Conservation (phyloP, 2,797 vertebrate species). For the Diceros bicornis region DNA sequence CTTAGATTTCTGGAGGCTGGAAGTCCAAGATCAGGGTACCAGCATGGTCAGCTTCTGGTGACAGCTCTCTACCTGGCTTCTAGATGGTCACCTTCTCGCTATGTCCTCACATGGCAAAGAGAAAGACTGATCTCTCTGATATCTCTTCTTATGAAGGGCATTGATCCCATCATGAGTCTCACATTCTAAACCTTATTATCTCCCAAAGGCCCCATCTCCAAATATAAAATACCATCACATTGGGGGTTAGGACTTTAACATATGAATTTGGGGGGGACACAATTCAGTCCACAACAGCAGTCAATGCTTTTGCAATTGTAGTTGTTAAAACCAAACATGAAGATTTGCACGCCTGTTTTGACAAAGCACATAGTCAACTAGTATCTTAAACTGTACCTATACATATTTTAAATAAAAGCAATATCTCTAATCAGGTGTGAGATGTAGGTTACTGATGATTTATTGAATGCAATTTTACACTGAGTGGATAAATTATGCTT, state of each 20-base stretch:
- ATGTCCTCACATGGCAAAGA: not conserved
- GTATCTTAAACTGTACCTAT: not conserved
- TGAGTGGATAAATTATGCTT: constrained; percentile 57
- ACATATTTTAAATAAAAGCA: constrained; percentile 31
- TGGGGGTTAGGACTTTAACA: not conserved
- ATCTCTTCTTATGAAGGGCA: not conserved
- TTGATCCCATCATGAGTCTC: rapidly evolving
- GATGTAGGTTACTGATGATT: constrained; percentile 30
- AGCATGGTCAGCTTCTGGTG: not conserved
- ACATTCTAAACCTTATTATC: not conserved
- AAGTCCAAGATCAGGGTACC: not conserved
- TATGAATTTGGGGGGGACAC: not conserved
- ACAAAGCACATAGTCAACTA: not conserved
- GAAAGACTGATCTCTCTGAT: not conserved
- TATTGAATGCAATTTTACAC: constrained; percentile 55
- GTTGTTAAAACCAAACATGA: not conserved
- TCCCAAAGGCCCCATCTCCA: not conserved
- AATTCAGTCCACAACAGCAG: not conserved
- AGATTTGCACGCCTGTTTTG: not conserved
- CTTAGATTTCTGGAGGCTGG: not conserved
- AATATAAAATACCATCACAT: not conserved
- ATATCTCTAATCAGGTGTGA: constrained; percentile 9
- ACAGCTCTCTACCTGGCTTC: not conserved
- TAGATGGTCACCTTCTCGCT: too few relatives aligned
- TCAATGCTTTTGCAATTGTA: not conserved